A percentile compares a stretch with the other conserved stretches of the same genome.
Conservation (phyloP, 1,140 invertebrate genomes). For the Drosophila athabasca region DNA sequence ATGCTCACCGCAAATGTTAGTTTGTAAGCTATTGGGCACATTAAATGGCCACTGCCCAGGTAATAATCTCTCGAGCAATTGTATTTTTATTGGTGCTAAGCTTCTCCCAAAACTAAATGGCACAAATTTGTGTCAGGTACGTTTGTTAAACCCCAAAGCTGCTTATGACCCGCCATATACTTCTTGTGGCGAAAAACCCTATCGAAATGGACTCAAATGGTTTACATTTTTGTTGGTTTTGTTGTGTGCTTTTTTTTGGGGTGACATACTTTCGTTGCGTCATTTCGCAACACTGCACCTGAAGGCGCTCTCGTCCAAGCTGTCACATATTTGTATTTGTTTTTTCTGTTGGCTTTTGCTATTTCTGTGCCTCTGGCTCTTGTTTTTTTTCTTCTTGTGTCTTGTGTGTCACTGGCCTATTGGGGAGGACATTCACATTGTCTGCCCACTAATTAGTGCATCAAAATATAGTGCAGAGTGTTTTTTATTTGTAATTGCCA, state of each 20-base stretch:
- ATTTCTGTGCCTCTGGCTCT: constrained; percentile 1
- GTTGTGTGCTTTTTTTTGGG: constrained; percentile 5
- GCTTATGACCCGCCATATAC: constrained; percentile 38
- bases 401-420: constrained; percentile 68
- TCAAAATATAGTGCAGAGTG: constrained; percentile 47
- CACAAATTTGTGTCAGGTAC: constrained; percentile 62
- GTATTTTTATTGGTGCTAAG: constrained; percentile 70
- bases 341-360: constrained; percentile 3
- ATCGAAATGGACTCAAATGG: constrained; percentile 20
- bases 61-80: constrained; percentile 52
- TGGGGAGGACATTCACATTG: constrained; percentile 71
- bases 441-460: constrained; percentile 44
- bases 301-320: constrained; percentile 27
- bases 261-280: constrained; percentile 76
- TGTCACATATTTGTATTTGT: constrained; percentile 22
- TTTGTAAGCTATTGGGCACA: constrained; percentile 19
- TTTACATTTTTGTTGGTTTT: constrained; percentile 33
- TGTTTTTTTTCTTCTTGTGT: constrained; percentile 5
- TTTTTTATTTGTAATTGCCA: constrained; percentile 34
- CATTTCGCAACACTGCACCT: constrained; percentile 60
- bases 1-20: no score
- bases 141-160: constrained; percentile 30
- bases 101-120: constrained; percentile 49
- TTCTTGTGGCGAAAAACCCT: constrained; percentile 48
- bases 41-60: constrained; percentile 32